Base-by-base conservation (phyloP, 2,113 vertebrate species). In the Vimba vimba region DNA sequence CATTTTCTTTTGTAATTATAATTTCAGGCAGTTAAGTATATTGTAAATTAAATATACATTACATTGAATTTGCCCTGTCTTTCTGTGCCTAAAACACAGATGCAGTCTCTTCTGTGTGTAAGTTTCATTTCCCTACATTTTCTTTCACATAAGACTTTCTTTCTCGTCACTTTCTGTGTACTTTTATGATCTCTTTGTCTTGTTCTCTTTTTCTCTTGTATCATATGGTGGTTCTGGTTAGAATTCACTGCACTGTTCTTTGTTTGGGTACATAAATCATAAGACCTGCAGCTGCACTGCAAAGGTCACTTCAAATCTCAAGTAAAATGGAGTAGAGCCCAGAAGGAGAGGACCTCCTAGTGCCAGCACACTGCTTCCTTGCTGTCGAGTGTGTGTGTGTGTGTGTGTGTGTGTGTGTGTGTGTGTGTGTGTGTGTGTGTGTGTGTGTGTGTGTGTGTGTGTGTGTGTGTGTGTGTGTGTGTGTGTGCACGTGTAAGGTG, bases 221-320 rank as follows among this genome's bases (percentile, higher is more conserved):
- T 69, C 66, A 19, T 47, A 45, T 12, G 8, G 68, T 71, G 68
- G 43, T 57, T 69, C 81, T 86, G 73, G 64, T 86, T 87, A 78
- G 87, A 89, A 88, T 91, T 86, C 80, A 6, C 62, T 30, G 62
- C 79, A 81, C 74, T 80, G 76, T 83, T 87, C 86, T 87, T 83
- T 88, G 89, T 88, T 88, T 88, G 82, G 85, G 78, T 84, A 88
- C 83, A 89, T 89, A 90, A 90, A 90, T 89, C 89, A 89, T 87
- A 87, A 88, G 85, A 87, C 90, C 88, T 87, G 88, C 84, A 89
- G 88, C 87, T 89, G 84, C 87, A 89, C 88, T 79, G 66, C 84
- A 89, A 91, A 91, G 89, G 87, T 90, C 87, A 86, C 86, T 88
- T 79, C 85, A 85, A 87, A 89, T 89, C 89, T 82, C 82, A 82